Percentiles rank a stretch among this genome's conserved stretches.
Conservation (phyloP, 2,888 invertebrate species). For the Leptarthrus brevirostris region DNA sequence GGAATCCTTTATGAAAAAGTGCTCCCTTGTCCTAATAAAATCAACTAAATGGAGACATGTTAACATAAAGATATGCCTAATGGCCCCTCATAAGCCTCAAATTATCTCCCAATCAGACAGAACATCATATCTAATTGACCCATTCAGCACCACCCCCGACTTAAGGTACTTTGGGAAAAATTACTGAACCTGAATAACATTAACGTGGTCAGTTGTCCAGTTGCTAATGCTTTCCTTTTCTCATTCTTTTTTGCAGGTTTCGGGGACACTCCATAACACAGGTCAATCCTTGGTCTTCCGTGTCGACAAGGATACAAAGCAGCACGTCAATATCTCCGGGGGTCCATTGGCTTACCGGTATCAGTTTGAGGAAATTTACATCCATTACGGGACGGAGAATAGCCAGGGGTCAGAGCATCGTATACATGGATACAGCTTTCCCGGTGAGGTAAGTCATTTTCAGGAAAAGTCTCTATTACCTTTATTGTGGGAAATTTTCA, state of each 20-base stretch:
- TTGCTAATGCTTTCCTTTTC: neutral
- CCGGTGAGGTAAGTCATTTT: slow-evolving; percentile 86
- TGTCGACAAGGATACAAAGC: slow-evolving; percentile 89
- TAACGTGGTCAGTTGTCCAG: slow-evolving; percentile 42
- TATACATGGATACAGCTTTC: slow-evolving; percentile 94
- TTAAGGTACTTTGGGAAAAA: slow-evolving; percentile 9
- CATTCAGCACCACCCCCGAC: slow-evolving; percentile 35
- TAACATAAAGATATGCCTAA: slow-evolving; percentile 35
- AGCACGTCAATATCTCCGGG: slow-evolving; percentile 94
- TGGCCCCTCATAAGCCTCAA: slow-evolving; percentile 28
- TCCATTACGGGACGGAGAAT: slow-evolving; percentile 93
- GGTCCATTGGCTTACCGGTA: slow-evolving; percentile 96
- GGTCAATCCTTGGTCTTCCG: slow-evolving; percentile 94
- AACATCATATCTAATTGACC: slow-evolving; percentile 50
- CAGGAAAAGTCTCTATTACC: neutral
- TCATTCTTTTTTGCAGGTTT: slow-evolving; percentile 72
- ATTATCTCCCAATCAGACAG: slow-evolving; percentile 52
- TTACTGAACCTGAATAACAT: slow-evolving; percentile 1
- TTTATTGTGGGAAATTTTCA: slow-evolving; percentile 5
- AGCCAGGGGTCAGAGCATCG: slow-evolving; percentile 95
- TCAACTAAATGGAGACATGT: slow-evolving; percentile 31
- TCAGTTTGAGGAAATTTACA: slow-evolving; percentile 94
- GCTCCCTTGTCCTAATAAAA: slow-evolving; percentile 26
- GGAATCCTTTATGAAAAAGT: no score
- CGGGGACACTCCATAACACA: slow-evolving; percentile 90